These are phyloP conservation scores for Pseudochromis fuscus DNA, from an alignment of 2,797 vertebrate species.

Conservation along the genomic window DNA sequence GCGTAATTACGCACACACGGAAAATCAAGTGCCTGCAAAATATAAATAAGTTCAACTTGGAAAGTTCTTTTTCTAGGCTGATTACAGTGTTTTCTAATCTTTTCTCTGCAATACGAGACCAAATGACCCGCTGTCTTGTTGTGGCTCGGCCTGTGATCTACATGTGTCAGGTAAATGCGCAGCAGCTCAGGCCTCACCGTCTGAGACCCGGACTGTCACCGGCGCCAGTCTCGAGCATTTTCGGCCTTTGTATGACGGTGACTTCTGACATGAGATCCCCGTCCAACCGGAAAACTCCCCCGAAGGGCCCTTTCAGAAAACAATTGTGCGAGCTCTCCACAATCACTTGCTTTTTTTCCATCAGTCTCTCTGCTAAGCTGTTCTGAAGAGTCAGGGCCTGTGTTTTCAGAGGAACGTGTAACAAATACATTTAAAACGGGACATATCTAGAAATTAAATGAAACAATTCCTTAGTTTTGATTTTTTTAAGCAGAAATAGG, in stretches of 20 bases:
- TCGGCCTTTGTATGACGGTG: conserved; percentile 58
- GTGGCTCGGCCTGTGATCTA: conserved; percentile 11
- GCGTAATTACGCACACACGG: background rate
- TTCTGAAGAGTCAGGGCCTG: too few species aligned
- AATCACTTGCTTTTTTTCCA: conserved; percentile 35
- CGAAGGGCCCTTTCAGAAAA: conserved; percentile 52
- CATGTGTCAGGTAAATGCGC: conserved; percentile 32
- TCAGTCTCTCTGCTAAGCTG: background rate
- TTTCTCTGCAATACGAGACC: conserved; percentile 2
- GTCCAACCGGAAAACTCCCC: conserved; percentile 71
- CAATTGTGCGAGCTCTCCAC: conserved; percentile 59
- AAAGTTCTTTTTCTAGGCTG: background rate
- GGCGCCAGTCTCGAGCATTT: conserved; percentile 67
- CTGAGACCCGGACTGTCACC: conserved; percentile 47
- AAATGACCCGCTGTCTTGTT: conserved; percentile 6
- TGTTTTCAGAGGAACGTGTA: background rate
- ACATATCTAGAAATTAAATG: background rate
- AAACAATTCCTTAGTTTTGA: background rate
- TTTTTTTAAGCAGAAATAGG: background rate
- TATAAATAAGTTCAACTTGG: background rate
- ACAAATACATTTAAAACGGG: background rate
- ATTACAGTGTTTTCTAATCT: background rate
- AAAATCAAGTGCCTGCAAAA: background rate
- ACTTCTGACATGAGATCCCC: conserved; percentile 73
- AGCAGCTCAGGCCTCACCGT: conserved; percentile 26